Percentiles rank a stretch among this genome's conserved stretches.
Evolutionary conservation across 2,113 vertebrate genomes (phyloP).

Genomic region (Eudyptes chrysolophus): DNA sequence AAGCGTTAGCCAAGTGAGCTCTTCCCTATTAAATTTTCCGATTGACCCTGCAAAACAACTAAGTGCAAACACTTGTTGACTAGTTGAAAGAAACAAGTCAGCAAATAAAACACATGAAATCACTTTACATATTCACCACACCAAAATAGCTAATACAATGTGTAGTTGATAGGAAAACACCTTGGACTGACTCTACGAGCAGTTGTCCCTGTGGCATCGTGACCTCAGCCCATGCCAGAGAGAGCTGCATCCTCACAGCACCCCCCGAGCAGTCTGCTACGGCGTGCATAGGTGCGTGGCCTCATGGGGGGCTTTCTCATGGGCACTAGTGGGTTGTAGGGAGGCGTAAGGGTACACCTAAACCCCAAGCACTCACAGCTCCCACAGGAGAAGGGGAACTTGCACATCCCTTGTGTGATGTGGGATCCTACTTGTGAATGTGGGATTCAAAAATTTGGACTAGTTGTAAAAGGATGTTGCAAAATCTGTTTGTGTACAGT

Average conservation of each 20-base stretch:
- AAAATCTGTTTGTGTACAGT: neutral
- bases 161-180: neutral
- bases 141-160: neutral
- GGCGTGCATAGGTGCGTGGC: neutral
- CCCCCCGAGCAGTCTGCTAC: neutral
- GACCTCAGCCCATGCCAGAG: neutral
- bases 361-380: neutral
- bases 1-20: neutral
- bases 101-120: neutral
- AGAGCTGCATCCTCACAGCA: neutral
- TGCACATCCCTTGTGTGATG: neutral
- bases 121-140: neutral
- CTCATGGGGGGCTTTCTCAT: neutral
- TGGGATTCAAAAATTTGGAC: neutral
- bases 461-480: neutral
- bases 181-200: neutral
- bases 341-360: neutral
- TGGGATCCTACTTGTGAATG: neutral
- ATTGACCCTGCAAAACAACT: neutral
- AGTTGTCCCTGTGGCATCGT: neutral
- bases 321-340: rapidly evolving
- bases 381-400: neutral
- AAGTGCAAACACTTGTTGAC: neutral
- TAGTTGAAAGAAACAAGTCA: neutral
- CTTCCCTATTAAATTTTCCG: neutral